Evolutionary conservation across 1,140 invertebrate species (phyloP).

Genomic region (Tribolium castaneum): DNA sequence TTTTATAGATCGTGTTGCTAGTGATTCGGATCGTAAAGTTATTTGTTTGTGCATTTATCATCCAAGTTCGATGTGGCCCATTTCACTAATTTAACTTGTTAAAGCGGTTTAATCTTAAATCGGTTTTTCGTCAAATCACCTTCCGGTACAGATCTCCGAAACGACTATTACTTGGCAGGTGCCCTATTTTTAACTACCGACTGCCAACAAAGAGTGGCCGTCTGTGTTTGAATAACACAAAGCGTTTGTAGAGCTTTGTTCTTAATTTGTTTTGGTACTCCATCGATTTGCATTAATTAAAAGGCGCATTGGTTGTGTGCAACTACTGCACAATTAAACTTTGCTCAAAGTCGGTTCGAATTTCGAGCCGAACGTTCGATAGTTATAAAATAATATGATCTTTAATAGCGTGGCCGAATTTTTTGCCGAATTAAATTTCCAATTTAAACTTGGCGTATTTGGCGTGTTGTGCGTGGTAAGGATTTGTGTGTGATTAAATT

Average conservation of each 20-base stretch:
- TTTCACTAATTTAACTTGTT: neutral
- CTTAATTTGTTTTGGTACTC: neutral
- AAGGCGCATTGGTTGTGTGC: neutral
- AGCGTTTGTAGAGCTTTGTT: neutral
- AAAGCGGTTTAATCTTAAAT: neutral
- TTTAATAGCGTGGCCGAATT: neutral
- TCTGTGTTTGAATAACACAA: neutral
- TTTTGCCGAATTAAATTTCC: neutral
- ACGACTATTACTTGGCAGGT: neutral
- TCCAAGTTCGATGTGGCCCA: neutral
- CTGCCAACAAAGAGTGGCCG: neutral
- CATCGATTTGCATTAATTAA: slow-evolving; percentile 7
- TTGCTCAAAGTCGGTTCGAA: neutral
- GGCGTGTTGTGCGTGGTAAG: neutral
- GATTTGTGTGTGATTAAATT: slow-evolving; percentile 18
- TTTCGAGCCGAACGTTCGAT: neutral
- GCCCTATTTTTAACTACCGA: neutral
- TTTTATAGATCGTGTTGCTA: neutral
- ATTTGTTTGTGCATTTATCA: neutral
- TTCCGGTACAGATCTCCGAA: neutral
- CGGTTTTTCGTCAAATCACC: too few species aligned
- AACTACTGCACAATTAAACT: neutral
- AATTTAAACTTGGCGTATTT: neutral
- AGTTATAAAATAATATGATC: neutral
- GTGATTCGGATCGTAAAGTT: neutral